Evolutionary conservation across 1,140 invertebrate genomes (phyloP), one percentile per base, ranked within the genome.

Genomic region (Trichonephila clavata): DNA sequence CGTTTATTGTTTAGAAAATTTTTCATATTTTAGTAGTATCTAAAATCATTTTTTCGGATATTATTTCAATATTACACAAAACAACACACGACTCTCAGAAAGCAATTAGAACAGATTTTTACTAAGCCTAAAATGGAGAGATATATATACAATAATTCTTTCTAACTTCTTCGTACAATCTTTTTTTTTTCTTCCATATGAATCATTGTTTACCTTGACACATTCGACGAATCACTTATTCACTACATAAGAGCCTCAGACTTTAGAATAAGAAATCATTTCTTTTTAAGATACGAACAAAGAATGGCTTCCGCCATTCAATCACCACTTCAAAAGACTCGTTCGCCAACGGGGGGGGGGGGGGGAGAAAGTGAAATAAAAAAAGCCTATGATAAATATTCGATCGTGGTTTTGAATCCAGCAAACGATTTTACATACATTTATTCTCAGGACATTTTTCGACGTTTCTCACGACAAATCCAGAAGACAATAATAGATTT

Each of bases 131-230:
- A n/a, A n/a, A 13, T n/a, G 21, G 10, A 3, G 5, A 2, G 63
- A n/a, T 8, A n/a, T 8, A 8, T 2, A 65, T 21, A n/a, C n/a
- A n/a, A 65, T 8, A 8, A 10, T n/a, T 14, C 24, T 68, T 68
- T 68, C 65, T 24, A 24, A 68, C n/a, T 24, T 68, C 65, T 24
- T 68, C n/a, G 2, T 24, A 10, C 65, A 2, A 1, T 68, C 13
- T 39, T 27, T 77, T 77, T 39, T 18, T 32, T 27, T 61, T 6
- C 18, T 21, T 5, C 32, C 27, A 27, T 16, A 77, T 24, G 71
- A 77, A 27, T 77, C 71, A 77, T 18, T 77, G 71, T 77, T 77
- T 77, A 32, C 71, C 32, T 27, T 77, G 71, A 77, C 71, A 20
- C 65, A 68, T 68, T 21, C n/a, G 24, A 68, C 65, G 65, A 68